Conservation (phyloP, 2,113 vertebrate genomes). For the Neoarius graeffei region DNA sequence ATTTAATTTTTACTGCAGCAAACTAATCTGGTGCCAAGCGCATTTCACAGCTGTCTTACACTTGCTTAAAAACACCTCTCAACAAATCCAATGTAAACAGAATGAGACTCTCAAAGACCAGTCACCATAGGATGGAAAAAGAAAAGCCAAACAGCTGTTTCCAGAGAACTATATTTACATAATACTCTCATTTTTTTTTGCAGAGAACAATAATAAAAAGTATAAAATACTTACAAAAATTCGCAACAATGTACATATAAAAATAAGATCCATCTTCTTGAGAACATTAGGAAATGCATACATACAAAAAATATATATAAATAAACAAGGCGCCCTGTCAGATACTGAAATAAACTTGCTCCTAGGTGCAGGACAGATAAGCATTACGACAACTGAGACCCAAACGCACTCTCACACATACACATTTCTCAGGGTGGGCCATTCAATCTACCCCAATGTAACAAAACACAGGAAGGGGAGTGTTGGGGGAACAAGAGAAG, state of each 20-base stretch:
- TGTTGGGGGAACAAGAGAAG: not conserved
- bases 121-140: not conserved
- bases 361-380: conserved; percentile 41
- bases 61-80: no score
- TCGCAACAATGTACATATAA: conserved; percentile 76
- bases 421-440: conserved; percentile 6
- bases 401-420: not conserved
- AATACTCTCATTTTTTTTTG: conserved; percentile 74
- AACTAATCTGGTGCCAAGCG: not conserved
- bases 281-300: conserved; percentile 72
- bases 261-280: conserved; percentile 80
- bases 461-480: conserved; percentile 1
- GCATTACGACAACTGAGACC: conserved; percentile 4
- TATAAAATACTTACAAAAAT: conserved; percentile 82
- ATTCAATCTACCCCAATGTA: not conserved
- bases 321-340: conserved; percentile 56
- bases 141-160: conserved; percentile 51
- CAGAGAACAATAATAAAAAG: conserved; percentile 79
- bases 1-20: not conserved
- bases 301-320: conserved; percentile 74
- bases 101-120: not conserved
- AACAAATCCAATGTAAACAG: not conserved
- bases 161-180: conserved; percentile 82
- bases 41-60: not conserved
- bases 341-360: conserved; percentile 43